A percentile compares a stretch with the other conserved stretches of the same genome.
Evolutionary conservation across 2,797 vertebrate species (phyloP).

Genomic region (Denticeps clupeoides): DNA sequence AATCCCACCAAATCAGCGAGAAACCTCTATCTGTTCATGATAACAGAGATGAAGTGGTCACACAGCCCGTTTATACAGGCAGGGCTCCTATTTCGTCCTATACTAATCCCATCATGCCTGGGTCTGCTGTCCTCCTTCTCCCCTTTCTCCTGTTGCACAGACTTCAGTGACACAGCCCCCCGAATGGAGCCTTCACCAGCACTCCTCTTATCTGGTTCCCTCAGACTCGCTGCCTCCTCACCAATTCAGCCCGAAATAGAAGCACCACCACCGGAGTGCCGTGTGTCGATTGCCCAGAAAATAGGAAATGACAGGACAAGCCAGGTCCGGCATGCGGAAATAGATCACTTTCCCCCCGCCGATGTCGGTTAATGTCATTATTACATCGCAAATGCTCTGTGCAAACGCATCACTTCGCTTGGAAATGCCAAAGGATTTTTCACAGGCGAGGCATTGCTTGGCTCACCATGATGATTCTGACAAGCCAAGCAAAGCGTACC

Average conservation of each 20-base stretch:
- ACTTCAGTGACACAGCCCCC: constrained; percentile 12
- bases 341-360: constrained; percentile 49
- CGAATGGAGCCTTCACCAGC: constrained; percentile 5
- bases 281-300: constrained; percentile 66
- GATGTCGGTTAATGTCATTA: constrained; percentile 70
- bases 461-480: constrained; percentile 50
- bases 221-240: constrained; percentile 56
- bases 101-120: too few relatives aligned
- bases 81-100: too few relatives aligned
- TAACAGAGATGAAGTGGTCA: too few relatives aligned
- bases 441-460: constrained; percentile 38
- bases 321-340: constrained; percentile 64
- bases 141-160: neutral
- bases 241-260: constrained; percentile 67
- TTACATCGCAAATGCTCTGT: constrained; percentile 66
- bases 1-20: too few relatives aligned
- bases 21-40: too few relatives aligned
- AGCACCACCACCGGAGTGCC: constrained; percentile 57
- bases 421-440: constrained; percentile 40
- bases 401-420: constrained; percentile 54
- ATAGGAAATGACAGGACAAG: constrained; percentile 65
- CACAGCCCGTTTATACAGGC: too few relatives aligned
- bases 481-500: constrained; percentile 22
- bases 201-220: constrained; percentile 18
- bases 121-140: neutral